Conservation (phyloP, 2,113 vertebrate species). For the Calyptommatus sinebrachiatus region DNA sequence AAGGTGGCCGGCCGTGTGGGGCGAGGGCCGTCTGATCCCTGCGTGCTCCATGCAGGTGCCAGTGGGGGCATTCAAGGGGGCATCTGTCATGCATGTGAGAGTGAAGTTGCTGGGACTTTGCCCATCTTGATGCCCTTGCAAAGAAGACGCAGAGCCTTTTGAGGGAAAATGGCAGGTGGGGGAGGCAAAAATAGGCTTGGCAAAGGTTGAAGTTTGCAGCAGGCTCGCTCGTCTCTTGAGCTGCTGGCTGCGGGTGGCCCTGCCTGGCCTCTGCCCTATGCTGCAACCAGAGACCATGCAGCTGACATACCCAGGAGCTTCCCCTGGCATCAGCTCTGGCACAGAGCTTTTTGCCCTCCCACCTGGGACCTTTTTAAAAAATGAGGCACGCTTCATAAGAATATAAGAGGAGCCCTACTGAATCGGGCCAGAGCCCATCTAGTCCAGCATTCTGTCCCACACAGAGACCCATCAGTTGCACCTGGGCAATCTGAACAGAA, state of each 20-base stretch:
- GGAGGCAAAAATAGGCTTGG: slow-evolving; percentile 53
- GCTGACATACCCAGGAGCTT: neutral
- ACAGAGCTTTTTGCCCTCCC: neutral
- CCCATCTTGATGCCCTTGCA: slow-evolving; percentile 3
- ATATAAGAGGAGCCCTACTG: too few species aligned
- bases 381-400: too few species aligned
- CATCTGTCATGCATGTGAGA: neutral
- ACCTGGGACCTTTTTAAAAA: too few species aligned
- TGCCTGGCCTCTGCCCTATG: neutral
- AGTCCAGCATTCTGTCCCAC: too few species aligned
- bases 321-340: too few species aligned
- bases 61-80: neutral
- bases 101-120: neutral
- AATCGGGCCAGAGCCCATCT: too few species aligned
- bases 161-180: slow-evolving; percentile 58
- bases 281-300: too few species aligned
- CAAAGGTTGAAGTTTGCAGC: neutral
- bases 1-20: neutral
- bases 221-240: neutral
- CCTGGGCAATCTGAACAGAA: too few species aligned
- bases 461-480: too few species aligned
- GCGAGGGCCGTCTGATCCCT: neutral
- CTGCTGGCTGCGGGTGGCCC: neutral
- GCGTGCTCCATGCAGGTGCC: neutral
- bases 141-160: neutral